These are phyloP conservation scores for Globodera rostochiensis DNA, from an alignment of 1,140 invertebrate species.

Conservation along the genomic window DNA sequence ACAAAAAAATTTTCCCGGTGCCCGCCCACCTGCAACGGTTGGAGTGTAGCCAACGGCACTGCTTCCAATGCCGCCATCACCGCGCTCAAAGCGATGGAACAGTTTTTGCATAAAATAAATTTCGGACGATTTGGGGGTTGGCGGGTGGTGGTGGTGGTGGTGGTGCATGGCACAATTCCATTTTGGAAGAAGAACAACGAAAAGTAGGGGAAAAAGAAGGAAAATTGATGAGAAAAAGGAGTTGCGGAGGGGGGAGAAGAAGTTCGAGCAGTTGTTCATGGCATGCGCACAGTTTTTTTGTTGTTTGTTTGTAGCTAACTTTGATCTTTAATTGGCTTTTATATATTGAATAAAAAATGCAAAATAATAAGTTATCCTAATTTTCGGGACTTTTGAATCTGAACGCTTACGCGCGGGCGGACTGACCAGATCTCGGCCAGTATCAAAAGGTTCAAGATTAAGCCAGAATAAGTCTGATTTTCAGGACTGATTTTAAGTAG, in stretches of 20 bases:
- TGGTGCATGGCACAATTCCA: neutral
- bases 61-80: neutral
- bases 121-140: neutral
- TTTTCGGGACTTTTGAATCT: too few species aligned
- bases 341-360: too few species aligned
- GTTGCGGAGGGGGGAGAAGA: neutral
- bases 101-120: neutral
- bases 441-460: too few species aligned
- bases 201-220: neutral
- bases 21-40: neutral
- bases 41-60: conserved; percentile 6
- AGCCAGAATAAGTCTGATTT: too few species aligned
- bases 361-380: too few species aligned
- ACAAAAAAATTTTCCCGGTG: too few species aligned
- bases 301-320: too few species aligned
- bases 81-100: conserved; percentile 2
- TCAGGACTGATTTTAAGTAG: too few species aligned
- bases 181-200: neutral
- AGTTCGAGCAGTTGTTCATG: neutral
- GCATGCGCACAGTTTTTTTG: neutral
- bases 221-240: neutral
- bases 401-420: too few species aligned
- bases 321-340: too few species aligned
- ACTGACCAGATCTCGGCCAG: too few species aligned
- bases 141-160: neutral